Evolutionary conservation across 1,140 invertebrate species (phyloP).

Genomic region (Lepidurus couesii): DNA sequence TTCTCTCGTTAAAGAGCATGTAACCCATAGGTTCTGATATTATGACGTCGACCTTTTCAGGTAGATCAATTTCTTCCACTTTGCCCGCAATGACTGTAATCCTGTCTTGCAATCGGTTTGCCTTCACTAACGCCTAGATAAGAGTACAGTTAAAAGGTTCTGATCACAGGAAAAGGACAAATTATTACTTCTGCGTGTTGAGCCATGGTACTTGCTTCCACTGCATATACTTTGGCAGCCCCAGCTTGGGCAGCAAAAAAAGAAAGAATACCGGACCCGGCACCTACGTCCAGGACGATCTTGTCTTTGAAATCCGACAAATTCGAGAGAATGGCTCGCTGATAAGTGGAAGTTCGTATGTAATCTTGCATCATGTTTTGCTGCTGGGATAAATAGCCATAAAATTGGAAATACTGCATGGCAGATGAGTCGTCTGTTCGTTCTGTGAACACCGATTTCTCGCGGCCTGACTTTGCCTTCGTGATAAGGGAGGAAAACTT

Average conservation of each 20-base stretch:
- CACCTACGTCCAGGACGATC: constrained; percentile 93
- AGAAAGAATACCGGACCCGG: constrained; percentile 93
- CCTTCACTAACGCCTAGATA: constrained; percentile 68
- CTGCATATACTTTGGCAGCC: constrained; percentile 92
- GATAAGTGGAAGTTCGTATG: constrained; percentile 96
- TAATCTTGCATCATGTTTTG: constrained; percentile 99
- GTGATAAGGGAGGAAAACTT: constrained; percentile 69
- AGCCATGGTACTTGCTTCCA: constrained; percentile 98
- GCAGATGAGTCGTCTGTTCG: constrained; percentile 95
- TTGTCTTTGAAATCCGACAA: constrained; percentile 85
- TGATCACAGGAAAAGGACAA: constrained; percentile 20
- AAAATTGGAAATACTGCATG: constrained; percentile 96
- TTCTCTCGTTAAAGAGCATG: constrained; percentile 98
- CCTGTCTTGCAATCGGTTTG: constrained; percentile 79
- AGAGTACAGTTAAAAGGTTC: constrained; percentile 30
- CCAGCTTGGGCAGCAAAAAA: constrained; percentile 98
- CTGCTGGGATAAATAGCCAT: constrained; percentile 97
- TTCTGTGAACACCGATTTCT: constrained; percentile 83
- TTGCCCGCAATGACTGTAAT: constrained; percentile 94
- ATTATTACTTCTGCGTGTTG: constrained; percentile 77
- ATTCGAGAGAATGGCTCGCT: constrained; percentile 92
- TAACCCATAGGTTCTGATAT: constrained; percentile 99
- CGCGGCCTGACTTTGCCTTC: constrained; percentile 70
- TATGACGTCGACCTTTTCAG: constrained; percentile 92
- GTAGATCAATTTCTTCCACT: constrained; percentile 95